Conservation (phyloP, 2,113 vertebrate species). For the Stigmatopora argus region DNA sequence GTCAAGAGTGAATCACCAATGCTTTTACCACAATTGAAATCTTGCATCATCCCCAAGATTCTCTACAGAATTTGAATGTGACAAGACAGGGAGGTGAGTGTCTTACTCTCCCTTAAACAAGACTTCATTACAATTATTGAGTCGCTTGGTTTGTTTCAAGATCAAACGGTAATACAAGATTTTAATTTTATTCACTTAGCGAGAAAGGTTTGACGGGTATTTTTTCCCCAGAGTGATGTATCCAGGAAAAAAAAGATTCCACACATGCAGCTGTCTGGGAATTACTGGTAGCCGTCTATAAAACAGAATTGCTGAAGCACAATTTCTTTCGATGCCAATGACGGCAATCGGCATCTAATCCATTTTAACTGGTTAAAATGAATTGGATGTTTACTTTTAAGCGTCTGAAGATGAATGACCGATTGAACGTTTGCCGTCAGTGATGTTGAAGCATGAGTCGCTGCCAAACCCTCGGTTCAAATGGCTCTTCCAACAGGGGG, state of each 20-base stretch:
- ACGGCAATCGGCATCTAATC: too few species aligned
- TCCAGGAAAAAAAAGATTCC: constrained; percentile 45
- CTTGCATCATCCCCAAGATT: constrained; percentile 36
- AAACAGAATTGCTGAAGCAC: background rate
- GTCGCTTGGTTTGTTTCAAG: background rate
- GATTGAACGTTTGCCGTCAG: too few species aligned
- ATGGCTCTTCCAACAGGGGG: background rate
- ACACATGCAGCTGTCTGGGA: constrained; percentile 35
- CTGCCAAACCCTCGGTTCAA: constrained; percentile 3
- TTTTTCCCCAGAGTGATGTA: background rate
- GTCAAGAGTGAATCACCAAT: constrained; percentile 34
- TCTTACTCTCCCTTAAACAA: background rate
- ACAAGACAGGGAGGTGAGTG: constrained; percentile 1
- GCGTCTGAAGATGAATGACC: too few species aligned
- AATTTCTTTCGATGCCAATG: too few species aligned
- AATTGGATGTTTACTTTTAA: too few species aligned
- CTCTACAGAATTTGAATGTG: background rate
- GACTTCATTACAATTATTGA: background rate
- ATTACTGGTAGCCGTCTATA: constrained; percentile 8
- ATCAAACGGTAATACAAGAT: background rate
- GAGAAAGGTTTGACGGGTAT: background rate
- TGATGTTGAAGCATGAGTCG: too few species aligned
- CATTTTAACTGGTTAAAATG: too few species aligned
- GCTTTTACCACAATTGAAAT: constrained; percentile 17
- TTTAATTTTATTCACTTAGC: background rate